phyloP scores from a whole-genome alignment of 2,113 vertebrate species.

The Tiliqua scincoides region DNA sequence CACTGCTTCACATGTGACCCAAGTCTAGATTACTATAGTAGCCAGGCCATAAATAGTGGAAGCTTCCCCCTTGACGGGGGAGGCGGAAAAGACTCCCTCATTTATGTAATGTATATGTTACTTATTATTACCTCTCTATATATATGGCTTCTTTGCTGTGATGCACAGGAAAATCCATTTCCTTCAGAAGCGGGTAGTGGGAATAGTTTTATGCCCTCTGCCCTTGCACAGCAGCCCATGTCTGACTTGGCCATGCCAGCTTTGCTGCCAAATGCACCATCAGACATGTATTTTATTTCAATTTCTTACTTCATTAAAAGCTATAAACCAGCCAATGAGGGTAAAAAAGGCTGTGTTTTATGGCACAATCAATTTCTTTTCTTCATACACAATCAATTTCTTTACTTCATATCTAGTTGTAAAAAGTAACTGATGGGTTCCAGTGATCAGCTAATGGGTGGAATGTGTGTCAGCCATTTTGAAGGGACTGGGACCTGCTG shows the following conservation, averaged over 20 bases:
- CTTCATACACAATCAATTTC: not conserved
- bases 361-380: not conserved
- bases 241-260: not conserved
- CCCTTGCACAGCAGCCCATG: not conserved
- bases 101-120: not conserved
- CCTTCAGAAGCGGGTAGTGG: not conserved
- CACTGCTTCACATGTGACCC: not conserved
- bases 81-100: not conserved
- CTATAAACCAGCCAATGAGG: not conserved
- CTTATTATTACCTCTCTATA: not conserved
- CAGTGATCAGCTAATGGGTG: not conserved
- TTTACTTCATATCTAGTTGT: not conserved
- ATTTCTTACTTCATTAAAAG: slow-evolving; percentile 18
- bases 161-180: not conserved
- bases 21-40: not conserved
- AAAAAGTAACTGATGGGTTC: not conserved
- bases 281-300: slow-evolving; percentile 34
- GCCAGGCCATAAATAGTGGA: not conserved
- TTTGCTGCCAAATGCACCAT: slow-evolving; percentile 19
- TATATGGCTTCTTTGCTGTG: not conserved
- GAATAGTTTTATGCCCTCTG: not conserved
- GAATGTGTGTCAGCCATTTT: not conserved
- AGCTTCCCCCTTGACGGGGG: not conserved
- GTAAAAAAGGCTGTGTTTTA: not conserved
- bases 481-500: not conserved